Evolutionary conservation across 2,888 invertebrate species (phyloP).

Genomic region (Gastracanthus pulcherrimus): DNA sequence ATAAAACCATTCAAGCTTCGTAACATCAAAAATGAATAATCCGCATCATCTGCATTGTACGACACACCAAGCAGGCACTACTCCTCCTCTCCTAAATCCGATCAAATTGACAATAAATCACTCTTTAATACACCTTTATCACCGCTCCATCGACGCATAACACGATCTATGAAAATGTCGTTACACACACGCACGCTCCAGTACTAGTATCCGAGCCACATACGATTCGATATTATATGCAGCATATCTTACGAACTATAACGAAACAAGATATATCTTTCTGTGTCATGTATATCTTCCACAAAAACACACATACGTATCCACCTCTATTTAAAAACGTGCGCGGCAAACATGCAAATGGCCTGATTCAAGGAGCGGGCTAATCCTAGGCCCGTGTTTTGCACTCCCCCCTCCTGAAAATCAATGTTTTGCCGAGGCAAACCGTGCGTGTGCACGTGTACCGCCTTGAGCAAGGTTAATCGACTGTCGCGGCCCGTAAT

Average conservation of each 20-base stretch:
- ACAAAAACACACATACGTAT: not conserved
- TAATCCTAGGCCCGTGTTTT: not conserved
- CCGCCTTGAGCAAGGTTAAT: conserved; percentile 32
- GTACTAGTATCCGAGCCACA: not conserved
- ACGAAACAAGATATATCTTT: no score
- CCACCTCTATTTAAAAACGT: not conserved
- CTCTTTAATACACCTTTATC: not conserved
- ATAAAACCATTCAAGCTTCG: not conserved
- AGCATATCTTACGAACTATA: conserved; percentile 13
- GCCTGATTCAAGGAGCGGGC: not conserved
- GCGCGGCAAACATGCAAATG: not conserved
- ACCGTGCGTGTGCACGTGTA: not conserved
- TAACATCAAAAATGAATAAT: not conserved
- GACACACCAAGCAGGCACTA: not conserved
- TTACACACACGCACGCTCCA: not conserved
- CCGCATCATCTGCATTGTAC: not conserved
- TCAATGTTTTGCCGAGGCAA: conserved; percentile 14
- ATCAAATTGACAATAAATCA: conserved; percentile 23
- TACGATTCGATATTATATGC: no score
- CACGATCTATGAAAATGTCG: conserved; percentile 13
- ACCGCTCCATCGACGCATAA: no score
- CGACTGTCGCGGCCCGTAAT: conserved; percentile 35
- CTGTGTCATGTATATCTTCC: no score
- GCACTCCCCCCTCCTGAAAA: not conserved
- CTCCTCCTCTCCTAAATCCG: not conserved